Evolutionary conservation across 2,113 vertebrate species (phyloP).

Genomic region (Hucho hucho): DNA sequence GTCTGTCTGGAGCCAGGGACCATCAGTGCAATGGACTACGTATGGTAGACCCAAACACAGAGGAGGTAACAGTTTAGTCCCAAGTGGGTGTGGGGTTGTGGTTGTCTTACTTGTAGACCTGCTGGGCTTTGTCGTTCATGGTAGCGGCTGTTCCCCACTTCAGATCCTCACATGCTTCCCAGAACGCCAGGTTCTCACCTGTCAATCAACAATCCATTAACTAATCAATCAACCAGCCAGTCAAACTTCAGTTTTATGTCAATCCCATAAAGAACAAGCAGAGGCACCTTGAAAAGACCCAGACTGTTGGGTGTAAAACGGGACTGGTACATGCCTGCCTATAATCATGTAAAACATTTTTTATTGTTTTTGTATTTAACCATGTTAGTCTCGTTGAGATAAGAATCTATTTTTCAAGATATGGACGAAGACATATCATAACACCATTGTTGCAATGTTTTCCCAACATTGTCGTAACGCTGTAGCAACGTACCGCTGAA

Average conservation of each 20-base stretch:
- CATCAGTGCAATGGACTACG: slow-evolving; percentile 85
- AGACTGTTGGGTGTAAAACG: too few species aligned
- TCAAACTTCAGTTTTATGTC: too few species aligned
- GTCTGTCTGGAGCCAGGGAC: slow-evolving; percentile 80
- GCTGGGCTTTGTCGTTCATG: slow-evolving; percentile 95
- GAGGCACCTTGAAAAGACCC: too few species aligned
- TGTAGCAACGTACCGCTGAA: slow-evolving; percentile 83
- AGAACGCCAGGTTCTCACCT: slow-evolving; percentile 98
- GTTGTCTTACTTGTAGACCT: slow-evolving; percentile 90
- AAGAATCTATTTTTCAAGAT: too few species aligned
- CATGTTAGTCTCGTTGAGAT: too few species aligned
- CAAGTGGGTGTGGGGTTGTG: background rate
- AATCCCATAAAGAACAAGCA: too few species aligned
- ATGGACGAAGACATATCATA: background rate
- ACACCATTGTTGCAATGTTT: background rate
- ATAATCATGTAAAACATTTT: background rate
- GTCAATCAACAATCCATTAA: background rate
- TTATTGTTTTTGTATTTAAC: too few species aligned
- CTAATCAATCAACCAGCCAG: too few species aligned
- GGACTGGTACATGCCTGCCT: too few species aligned
- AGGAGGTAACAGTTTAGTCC: slow-evolving; percentile 84
- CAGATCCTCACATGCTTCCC: slow-evolving; percentile 96
- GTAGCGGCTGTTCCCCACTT: slow-evolving; percentile 87
- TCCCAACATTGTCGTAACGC: background rate
- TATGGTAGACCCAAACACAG: slow-evolving; percentile 80